A percentile compares a stretch with the other conserved stretches of the same genome.
Evolutionary conservation across 2,888 invertebrate species (phyloP).

Genomic region (Periphyllus acericola): DNA sequence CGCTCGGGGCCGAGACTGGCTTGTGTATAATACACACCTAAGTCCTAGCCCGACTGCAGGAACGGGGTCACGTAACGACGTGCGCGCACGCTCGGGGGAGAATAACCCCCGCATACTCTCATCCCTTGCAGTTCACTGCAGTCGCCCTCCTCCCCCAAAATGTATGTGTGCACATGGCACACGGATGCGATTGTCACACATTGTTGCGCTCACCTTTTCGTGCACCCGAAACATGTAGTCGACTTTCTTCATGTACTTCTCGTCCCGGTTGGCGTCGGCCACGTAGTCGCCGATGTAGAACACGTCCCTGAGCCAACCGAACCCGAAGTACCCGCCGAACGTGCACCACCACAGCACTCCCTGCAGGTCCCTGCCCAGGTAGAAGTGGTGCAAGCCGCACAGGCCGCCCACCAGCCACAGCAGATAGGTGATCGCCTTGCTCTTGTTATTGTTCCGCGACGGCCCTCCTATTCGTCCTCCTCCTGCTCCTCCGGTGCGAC

Average conservation of each 20-base stretch:
- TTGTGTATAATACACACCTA: too few relatives aligned
- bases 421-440: constrained; percentile 77
- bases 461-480: background rate
- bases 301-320: constrained; percentile 88
- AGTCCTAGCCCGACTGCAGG: too few relatives aligned
- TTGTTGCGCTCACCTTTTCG: constrained; percentile 73
- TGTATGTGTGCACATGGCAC: too few relatives aligned
- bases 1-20: too few relatives aligned
- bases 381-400: constrained; percentile 91
- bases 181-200: too few relatives aligned
- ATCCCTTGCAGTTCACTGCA: too few relatives aligned
- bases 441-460: constrained; percentile 66
- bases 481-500: too few relatives aligned
- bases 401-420: constrained; percentile 89
- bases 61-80: too few relatives aligned
- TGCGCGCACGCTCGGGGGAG: too few relatives aligned
- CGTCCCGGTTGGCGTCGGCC: constrained; percentile 81
- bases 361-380: constrained; percentile 87
- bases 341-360: constrained; percentile 92
- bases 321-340: constrained; percentile 83
- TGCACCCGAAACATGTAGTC: constrained; percentile 73
- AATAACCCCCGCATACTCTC: too few relatives aligned
- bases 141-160: too few relatives aligned
- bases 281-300: constrained; percentile 88
- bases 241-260: constrained; percentile 75